Evolutionary conservation across 2,797 vertebrate genomes (phyloP).

Genomic region (Hyperoplus lanceolatus): DNA sequence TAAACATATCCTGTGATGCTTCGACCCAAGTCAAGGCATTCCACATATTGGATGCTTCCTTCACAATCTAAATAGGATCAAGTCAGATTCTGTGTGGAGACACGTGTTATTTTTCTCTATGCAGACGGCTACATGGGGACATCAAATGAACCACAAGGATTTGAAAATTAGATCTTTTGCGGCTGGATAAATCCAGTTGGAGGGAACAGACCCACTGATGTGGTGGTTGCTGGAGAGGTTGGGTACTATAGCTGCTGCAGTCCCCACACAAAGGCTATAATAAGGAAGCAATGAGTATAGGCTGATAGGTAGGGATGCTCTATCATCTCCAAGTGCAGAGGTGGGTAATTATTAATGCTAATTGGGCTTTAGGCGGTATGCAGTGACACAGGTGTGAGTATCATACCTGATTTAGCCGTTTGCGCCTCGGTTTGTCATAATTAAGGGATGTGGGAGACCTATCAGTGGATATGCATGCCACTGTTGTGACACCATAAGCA

Average conservation of each 20-base stretch:
- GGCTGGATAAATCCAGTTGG: slow-evolving; percentile 55
- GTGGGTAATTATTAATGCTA: slow-evolving; percentile 41
- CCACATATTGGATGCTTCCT: slow-evolving; percentile 17
- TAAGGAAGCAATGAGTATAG: slow-evolving; percentile 47
- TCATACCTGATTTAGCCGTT: slow-evolving; percentile 23
- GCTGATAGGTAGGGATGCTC: slow-evolving; percentile 39
- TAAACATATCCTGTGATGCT: slow-evolving; percentile 17
- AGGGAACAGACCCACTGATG: slow-evolving; percentile 55
- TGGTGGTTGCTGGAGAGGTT: slow-evolving; percentile 53
- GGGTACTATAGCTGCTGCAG: slow-evolving; percentile 35
- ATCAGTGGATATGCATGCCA: slow-evolving; percentile 31
- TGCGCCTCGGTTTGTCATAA: slow-evolving; percentile 37
- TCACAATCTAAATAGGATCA: slow-evolving; percentile 39
- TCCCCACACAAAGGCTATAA: slow-evolving; percentile 51
- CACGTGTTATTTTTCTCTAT: slow-evolving; percentile 42
- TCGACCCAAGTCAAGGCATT: neutral
- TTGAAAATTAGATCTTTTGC: slow-evolving; percentile 62
- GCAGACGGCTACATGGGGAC: slow-evolving; percentile 41
- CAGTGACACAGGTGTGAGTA: slow-evolving; percentile 42
- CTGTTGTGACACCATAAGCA: slow-evolving; percentile 48
- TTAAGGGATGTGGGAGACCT: slow-evolving; percentile 38
- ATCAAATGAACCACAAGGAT: slow-evolving; percentile 68
- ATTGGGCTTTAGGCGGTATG: slow-evolving; percentile 41
- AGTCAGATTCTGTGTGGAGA: slow-evolving; percentile 26
- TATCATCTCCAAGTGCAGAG: slow-evolving; percentile 38